A percentile compares a stretch with the other conserved stretches of the same genome.
These are phyloP conservation scores for Lithobates sylvaticus DNA, from an alignment of 2,797 vertebrate genomes.

Conservation along the genomic window DNA sequence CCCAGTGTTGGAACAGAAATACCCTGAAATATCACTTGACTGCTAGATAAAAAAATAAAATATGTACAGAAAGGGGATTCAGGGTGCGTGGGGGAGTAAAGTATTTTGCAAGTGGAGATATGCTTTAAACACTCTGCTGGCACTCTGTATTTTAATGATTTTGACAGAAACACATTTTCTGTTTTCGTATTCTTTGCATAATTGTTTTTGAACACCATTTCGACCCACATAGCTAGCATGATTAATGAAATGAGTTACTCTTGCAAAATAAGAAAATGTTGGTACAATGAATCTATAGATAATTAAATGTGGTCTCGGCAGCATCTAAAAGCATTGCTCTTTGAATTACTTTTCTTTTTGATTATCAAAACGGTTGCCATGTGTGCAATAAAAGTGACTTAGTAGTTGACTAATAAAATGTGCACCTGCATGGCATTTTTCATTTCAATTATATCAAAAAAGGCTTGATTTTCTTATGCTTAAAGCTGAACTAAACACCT, in stretches of 20 bases:
- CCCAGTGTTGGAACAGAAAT: too few species aligned
- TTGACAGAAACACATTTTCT: background rate
- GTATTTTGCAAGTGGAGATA: background rate
- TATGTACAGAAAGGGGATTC: background rate
- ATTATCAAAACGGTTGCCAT: background rate
- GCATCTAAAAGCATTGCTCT: background rate
- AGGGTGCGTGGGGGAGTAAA: too few species aligned
- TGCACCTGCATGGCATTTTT: background rate
- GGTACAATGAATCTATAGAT: conserved; percentile 1
- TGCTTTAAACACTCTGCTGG: background rate
- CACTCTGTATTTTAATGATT: background rate
- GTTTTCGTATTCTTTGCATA: background rate
- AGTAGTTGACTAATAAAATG: background rate
- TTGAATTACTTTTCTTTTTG: background rate
- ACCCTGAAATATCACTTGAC: too few species aligned
- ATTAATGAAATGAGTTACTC: background rate
- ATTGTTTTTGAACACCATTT: background rate
- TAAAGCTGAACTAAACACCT: background rate
- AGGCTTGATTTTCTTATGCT: background rate
- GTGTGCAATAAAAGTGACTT: background rate
- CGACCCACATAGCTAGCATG: background rate
- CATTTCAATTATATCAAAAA: background rate
- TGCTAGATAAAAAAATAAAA: too few species aligned
- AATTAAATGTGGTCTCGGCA: background rate
- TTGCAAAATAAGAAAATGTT: background rate